Base-by-base conservation (phyloP, 2,888 invertebrate genomes). In the Amitus sp. region DNA sequence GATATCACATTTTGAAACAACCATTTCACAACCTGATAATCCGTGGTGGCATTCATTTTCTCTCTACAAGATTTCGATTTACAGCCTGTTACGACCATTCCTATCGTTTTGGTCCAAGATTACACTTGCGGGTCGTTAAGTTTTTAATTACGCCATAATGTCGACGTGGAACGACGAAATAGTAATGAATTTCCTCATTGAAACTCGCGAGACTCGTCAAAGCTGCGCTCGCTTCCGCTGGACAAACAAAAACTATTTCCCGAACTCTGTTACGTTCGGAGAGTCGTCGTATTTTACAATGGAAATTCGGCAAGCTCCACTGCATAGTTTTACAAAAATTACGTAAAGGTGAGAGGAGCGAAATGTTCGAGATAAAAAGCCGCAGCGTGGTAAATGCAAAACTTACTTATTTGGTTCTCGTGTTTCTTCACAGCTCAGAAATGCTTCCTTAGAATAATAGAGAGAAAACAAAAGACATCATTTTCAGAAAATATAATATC, bases 321-420 rank as follows among this genome's bases (percentile, higher is more conserved):
- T 34, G 34, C 34, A 34, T 34, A 34, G 34, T 34, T 34, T 34
- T 34, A n/a, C 13, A 9, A 34, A 34, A 34, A 34, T 34, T 34
- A 34, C 34, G 47, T 30, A 33, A 46, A 33, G 55, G 53, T 58
- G 58, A 42, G 57, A 47, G 27, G 45, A 43, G 45, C 42, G 28
- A 47, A 62, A 57, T 43, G 40, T 43, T 47, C 20, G 23, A 46
- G 43, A 62, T 58, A 54, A 62, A 58, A 62, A 62, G 47, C 37
- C 23, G 23, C 48, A 20, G 65, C 49, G 52, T 58, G 62, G 62
- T 69, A 70, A 69, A 72, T 70, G 72, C 66, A 66, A 58, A 59
- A 56, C 54, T 62, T 62, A 58, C 55, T 62, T 62, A 58, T 62
- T 58, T 51, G 56, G 59, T 55, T 66, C 51, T 59, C 59, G 56